A percentile compares a stretch with the other conserved stretches of the same genome.
phyloP scores from a whole-genome alignment of 2,888 invertebrate genomes.

The Coremacera marginata region DNA sequence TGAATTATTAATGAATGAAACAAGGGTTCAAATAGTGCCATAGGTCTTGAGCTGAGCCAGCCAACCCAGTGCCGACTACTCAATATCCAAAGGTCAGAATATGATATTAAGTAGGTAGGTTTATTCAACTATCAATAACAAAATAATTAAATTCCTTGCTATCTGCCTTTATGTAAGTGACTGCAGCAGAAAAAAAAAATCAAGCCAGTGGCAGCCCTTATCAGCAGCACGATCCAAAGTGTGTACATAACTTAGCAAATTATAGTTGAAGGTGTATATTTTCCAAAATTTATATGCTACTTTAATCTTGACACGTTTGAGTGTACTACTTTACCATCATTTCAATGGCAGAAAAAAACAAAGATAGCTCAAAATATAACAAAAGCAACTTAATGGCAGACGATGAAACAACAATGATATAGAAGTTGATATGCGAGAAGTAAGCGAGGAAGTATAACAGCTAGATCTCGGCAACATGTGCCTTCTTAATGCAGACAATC shows the following conservation, averaged over 20 bases:
- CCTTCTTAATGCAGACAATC: neutral
- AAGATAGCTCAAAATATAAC: neutral
- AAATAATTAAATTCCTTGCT: neutral
- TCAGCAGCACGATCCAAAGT: neutral
- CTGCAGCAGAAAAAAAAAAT: too few species aligned
- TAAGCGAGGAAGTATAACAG: neutral
- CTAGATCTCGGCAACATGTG: too few species aligned
- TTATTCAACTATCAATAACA: neutral
- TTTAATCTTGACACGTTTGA: conserved; percentile 16
- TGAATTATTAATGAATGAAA: too few species aligned
- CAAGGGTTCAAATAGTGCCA: too few species aligned
- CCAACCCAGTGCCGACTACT: too few species aligned
- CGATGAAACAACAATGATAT: neutral
- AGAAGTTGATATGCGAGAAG: neutral
- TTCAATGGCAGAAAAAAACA: neutral
- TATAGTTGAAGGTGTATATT: neutral
- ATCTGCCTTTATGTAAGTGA: neutral
- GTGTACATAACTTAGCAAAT: neutral
- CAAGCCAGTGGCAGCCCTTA: neutral
- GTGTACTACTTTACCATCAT: neutral
- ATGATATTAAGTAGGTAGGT: neutral
- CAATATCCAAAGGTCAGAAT: too few species aligned
- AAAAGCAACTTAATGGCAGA: neutral
- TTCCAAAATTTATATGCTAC: neutral
- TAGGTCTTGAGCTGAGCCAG: too few species aligned